Conservation (phyloP, 2,113 vertebrate genomes). For the Chaetura pelagica region DNA sequence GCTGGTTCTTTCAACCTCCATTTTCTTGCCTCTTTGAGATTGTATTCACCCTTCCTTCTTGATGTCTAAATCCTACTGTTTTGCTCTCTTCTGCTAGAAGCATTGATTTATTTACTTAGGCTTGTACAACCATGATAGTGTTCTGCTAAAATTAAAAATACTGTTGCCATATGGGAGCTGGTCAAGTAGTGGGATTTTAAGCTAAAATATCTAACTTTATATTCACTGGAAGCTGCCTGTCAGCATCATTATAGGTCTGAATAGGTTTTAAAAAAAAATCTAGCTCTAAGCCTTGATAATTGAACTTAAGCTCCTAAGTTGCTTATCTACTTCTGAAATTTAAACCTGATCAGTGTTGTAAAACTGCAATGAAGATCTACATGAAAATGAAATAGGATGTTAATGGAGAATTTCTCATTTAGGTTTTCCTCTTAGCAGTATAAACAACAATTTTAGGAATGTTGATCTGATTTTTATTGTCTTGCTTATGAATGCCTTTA, state of each 20-base stretch:
- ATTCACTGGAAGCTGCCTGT: constrained; percentile 4
- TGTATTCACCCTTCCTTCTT: not conserved
- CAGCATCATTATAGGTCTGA: constrained; percentile 21
- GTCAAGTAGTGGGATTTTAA: not conserved
- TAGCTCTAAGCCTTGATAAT: constrained; percentile 16
- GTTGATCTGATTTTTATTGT: not conserved
- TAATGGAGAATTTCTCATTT: not conserved
- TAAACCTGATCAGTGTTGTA: not conserved
- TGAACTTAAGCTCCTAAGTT: constrained; percentile 27
- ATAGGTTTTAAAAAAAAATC: constrained; percentile 9
- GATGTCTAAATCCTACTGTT: not conserved
- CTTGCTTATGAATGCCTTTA: constrained; percentile 20
- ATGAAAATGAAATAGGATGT: not conserved
- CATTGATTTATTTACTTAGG: not conserved
- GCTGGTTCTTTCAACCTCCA: not conserved
- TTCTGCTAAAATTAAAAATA: constrained; percentile 8
- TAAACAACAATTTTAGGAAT: constrained; percentile 16
- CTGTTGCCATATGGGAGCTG: not conserved
- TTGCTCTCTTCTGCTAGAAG: not conserved
- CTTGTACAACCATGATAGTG: not conserved
- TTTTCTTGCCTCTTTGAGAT: not conserved
- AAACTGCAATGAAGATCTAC: not conserved
- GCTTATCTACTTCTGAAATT: constrained; percentile 36
- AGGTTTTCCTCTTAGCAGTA: not conserved
- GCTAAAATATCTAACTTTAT: not conserved